Percentiles rank a stretch among this genome's conserved stretches.
Conservation (phyloP, 92 coral and sea anemone species). For the Epizoanthus scotinus region DNA sequence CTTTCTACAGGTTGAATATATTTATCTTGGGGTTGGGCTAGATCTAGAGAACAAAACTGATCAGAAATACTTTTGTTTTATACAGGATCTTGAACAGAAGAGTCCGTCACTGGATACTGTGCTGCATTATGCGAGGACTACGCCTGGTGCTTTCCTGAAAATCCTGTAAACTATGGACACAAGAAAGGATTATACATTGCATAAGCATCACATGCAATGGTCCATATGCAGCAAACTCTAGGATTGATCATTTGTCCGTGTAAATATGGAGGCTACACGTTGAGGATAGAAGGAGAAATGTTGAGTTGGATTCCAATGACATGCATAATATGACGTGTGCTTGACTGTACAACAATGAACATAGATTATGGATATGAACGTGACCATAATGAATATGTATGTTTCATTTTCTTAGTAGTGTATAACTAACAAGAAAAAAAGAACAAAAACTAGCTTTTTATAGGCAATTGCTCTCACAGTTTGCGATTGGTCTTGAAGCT, state of each 20-base stretch:
- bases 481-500: not conserved
- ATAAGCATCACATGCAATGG: not conserved
- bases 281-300: no score
- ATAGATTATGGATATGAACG: no score
- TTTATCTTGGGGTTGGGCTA: no score
- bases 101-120: slow-evolving; percentile 31
- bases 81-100: slow-evolving; percentile 26
- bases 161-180: slow-evolving; percentile 12
- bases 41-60: not conserved
- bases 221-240: no score
- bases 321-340: no score
- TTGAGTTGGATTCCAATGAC: no score
- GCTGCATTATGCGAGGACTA: not conserved
- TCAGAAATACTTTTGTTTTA: not conserved
- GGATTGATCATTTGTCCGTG: no score
- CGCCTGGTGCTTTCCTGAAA: slow-evolving; percentile 20
- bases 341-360: no score
- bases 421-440: not conserved
- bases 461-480: not conserved
- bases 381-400: no score
- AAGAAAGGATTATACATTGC: not conserved
- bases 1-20: not conserved
- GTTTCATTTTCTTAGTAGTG: no score
- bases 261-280: no score
- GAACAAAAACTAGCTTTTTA: not conserved